These are phyloP conservation scores for Drosophila nigricruria DNA, from an alignment of 2,888 invertebrate species.

Conservation along the genomic window DNA sequence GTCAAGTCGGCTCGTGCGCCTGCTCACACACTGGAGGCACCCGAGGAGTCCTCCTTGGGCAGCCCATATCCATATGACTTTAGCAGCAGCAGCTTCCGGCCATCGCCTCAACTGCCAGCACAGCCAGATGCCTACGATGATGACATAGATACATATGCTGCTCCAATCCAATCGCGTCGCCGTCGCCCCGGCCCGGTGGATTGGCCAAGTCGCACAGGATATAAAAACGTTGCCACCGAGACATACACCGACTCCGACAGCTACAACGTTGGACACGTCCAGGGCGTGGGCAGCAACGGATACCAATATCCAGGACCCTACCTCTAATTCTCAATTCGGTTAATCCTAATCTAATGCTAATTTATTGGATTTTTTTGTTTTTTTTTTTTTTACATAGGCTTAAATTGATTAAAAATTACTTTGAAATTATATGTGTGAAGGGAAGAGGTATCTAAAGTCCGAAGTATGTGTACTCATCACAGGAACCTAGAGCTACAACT, in stretches of 20 bases:
- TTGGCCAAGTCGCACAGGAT: conserved; percentile 40
- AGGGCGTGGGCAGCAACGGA: conserved; percentile 69
- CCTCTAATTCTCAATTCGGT: conserved; percentile 26
- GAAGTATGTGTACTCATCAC: not conserved
- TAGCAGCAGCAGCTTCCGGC: conserved; percentile 46
- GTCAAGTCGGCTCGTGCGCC: conserved; percentile 48
- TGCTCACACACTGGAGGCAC: conserved; percentile 62
- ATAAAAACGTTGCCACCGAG: conserved; percentile 46
- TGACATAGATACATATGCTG: conserved; percentile 50
- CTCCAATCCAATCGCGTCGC: conserved; percentile 40
- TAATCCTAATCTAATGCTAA: conserved; percentile 21
- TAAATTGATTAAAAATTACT: conserved; percentile 43
- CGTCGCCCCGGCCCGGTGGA: conserved; percentile 51
- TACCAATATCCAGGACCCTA: conserved; percentile 74
- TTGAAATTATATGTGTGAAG: not conserved
- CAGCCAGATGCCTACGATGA: conserved; percentile 43
- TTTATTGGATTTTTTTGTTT: conserved; percentile 52
- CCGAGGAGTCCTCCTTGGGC: conserved; percentile 47
- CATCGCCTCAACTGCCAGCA: conserved; percentile 58
- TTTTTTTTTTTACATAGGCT: conserved; percentile 22
- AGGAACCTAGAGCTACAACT: not conserved
- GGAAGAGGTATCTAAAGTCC: not conserved
- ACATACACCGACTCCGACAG: conserved; percentile 81
- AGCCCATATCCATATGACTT: conserved; percentile 45
- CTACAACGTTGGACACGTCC: conserved; percentile 80